Percentiles rank a stretch among this genome's conserved stretches.
These are phyloP conservation scores for Scaptomyza tumidula DNA, from an alignment of 2,888 invertebrate genomes.

Conservation along the genomic window DNA sequence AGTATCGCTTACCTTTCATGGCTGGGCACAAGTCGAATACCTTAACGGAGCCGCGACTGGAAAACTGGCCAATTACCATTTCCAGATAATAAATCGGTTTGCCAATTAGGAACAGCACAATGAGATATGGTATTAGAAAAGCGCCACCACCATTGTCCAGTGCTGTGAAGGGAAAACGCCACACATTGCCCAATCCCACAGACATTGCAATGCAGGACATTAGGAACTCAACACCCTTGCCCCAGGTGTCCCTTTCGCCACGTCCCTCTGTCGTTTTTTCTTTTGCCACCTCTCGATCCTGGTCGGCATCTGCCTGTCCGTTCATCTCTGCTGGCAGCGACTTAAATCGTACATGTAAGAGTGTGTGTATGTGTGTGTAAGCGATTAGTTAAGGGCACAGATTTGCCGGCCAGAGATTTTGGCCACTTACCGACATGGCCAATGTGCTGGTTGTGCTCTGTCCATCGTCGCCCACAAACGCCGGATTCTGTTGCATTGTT, in stretches of 20 bases:
- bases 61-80: slow-evolving; percentile 90
- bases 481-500: slow-evolving; percentile 78
- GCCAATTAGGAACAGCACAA: slow-evolving; percentile 88
- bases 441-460: slow-evolving; percentile 68
- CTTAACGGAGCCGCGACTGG: slow-evolving; percentile 89
- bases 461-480: slow-evolving; percentile 82
- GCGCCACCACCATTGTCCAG: slow-evolving; percentile 89
- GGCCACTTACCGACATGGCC: slow-evolving; percentile 60
- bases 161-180: slow-evolving; percentile 89
- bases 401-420: slow-evolving; percentile 33
- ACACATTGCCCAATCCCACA: slow-evolving; percentile 89
- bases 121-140: slow-evolving; percentile 88
- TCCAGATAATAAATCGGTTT: slow-evolving; percentile 90
- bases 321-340: slow-evolving; percentile 42
- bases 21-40: slow-evolving; percentile 88
- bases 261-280: slow-evolving; percentile 34
- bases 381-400: slow-evolving; percentile 54
- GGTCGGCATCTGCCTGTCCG: slow-evolving; percentile 34
- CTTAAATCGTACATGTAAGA: slow-evolving; percentile 25
- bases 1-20: slow-evolving; percentile 87
- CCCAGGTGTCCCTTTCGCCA: slow-evolving; percentile 83
- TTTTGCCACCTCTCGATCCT: slow-evolving; percentile 19
- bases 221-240: slow-evolving; percentile 84
- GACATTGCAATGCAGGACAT: slow-evolving; percentile 86
- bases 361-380: slow-evolving; percentile 11